These are phyloP conservation scores for Iselma pallidipennis DNA, from an alignment of 2,888 invertebrate species.

Conservation along the genomic window DNA sequence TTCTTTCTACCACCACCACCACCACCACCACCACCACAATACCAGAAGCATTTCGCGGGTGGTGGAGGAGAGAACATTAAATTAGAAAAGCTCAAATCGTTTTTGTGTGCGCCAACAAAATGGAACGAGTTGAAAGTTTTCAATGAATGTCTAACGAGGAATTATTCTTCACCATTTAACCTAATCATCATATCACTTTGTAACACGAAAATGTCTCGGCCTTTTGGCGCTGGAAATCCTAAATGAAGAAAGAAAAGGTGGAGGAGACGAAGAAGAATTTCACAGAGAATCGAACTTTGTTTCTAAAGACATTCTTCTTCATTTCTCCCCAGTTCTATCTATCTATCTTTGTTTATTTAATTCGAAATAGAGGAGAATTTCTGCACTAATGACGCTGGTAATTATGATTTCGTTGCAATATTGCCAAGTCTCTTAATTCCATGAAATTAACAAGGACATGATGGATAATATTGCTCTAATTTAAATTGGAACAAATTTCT, in stretches of 20 bases:
- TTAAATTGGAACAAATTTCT: not conserved
- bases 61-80: constrained; percentile 43
- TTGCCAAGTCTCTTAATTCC: constrained; percentile 1
- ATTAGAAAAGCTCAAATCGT: constrained; percentile 53
- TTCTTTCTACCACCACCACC: constrained; percentile 2
- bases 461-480: not conserved
- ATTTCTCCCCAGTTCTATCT: not conserved
- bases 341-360: not conserved
- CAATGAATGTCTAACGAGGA: constrained; percentile 57
- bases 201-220: constrained; percentile 45
- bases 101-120: constrained; percentile 45
- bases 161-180: constrained; percentile 57
- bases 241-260: not conserved
- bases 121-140: constrained; percentile 53
- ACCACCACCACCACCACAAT: constrained; percentile 18
- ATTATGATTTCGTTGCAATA: not conserved
- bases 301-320: not conserved
- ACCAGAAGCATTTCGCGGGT: constrained; percentile 13
- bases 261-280: not conserved
- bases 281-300: not conserved
- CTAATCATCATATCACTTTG: constrained; percentile 57
- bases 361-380: not conserved
- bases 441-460: not conserved
- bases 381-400: not conserved
- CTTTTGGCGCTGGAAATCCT: not conserved